These are phyloP conservation scores for Pelvicachromis taeniatus DNA, from an alignment of 2,113 vertebrate genomes.

Conservation along the genomic window DNA sequence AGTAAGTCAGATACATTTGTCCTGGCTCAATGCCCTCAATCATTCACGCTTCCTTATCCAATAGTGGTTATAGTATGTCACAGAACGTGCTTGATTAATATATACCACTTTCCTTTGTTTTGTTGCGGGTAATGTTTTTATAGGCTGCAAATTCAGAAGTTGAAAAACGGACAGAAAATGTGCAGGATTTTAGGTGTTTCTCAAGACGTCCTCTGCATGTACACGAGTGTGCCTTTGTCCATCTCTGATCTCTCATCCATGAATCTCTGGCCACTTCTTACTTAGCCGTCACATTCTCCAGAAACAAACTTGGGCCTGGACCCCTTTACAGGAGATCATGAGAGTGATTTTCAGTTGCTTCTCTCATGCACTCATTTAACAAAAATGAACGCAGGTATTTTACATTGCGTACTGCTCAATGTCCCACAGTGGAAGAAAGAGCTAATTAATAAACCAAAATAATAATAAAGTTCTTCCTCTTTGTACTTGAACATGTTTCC, in stretches of 20 bases:
- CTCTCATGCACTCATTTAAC: too few relatives aligned
- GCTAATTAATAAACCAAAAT: too few relatives aligned
- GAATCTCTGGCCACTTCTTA: conserved; percentile 1
- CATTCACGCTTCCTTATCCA: not conserved
- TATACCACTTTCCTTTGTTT: conserved; percentile 3
- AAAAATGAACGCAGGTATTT: too few relatives aligned
- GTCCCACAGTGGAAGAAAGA: too few relatives aligned
- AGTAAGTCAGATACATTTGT: not conserved
- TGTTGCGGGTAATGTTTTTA: not conserved
- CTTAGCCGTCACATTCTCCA: conserved; percentile 44
- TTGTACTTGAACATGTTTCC: too few relatives aligned
- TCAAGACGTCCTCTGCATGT: not conserved
- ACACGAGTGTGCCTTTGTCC: not conserved
- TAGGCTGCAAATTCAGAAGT: not conserved
- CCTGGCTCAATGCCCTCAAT: not conserved
- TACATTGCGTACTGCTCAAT: too few relatives aligned
- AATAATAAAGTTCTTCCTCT: too few relatives aligned
- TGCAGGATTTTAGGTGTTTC: not conserved
- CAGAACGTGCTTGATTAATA: conserved; percentile 4
- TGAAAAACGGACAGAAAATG: not conserved
- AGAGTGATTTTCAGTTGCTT: too few relatives aligned
- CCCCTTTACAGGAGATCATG: not conserved
- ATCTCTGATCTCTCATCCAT: not conserved
- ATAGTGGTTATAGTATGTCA: conserved; percentile 15
- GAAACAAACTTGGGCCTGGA: not conserved